Percentiles rank a stretch among this genome's conserved stretches.
These are phyloP conservation scores for Harlomillsia oculata DNA, from an alignment of 1,140 invertebrate species.

Conservation along the genomic window DNA sequence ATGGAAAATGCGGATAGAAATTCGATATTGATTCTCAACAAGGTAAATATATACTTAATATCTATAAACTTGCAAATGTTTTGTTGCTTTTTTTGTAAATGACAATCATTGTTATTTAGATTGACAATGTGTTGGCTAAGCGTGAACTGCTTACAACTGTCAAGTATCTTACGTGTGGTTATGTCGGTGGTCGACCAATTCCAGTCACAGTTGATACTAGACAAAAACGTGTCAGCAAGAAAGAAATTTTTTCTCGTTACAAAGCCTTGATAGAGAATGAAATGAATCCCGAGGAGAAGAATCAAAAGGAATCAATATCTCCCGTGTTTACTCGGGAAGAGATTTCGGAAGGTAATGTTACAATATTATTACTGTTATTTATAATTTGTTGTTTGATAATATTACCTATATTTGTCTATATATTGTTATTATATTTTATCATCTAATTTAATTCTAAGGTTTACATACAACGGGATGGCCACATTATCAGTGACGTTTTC, in stretches of 20 bases:
- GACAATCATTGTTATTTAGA: conserved; percentile 44
- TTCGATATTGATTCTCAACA: conserved; percentile 76
- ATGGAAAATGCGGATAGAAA: conserved; percentile 52
- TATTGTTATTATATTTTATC: background rate
- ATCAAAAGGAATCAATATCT: background rate
- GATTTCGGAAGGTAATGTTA: conserved; percentile 7
- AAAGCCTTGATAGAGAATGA: background rate
- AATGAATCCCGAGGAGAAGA: background rate
- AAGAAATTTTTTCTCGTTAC: conserved; percentile 39
- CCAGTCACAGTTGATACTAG: conserved; percentile 2
- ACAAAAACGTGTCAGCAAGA: background rate
- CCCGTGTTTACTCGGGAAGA: conserved; percentile 1
- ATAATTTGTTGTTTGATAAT: background rate
- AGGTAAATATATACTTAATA: conserved; percentile 47
- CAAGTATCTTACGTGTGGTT: conserved; percentile 54
- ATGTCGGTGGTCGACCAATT: conserved; percentile 38
- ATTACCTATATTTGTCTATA: background rate
- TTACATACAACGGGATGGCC: conserved; percentile 52
- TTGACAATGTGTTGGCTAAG: conserved; percentile 70
- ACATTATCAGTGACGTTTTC: conserved; percentile 72
- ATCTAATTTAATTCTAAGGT: conserved; percentile 15
- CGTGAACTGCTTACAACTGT: conserved; percentile 59
- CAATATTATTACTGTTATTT: conserved; percentile 18
- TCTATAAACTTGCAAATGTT: background rate
- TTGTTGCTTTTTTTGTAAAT: background rate